Base-by-base conservation (phyloP, 2,888 invertebrate genomes). In the Macrosiphum euphorbiae region DNA sequence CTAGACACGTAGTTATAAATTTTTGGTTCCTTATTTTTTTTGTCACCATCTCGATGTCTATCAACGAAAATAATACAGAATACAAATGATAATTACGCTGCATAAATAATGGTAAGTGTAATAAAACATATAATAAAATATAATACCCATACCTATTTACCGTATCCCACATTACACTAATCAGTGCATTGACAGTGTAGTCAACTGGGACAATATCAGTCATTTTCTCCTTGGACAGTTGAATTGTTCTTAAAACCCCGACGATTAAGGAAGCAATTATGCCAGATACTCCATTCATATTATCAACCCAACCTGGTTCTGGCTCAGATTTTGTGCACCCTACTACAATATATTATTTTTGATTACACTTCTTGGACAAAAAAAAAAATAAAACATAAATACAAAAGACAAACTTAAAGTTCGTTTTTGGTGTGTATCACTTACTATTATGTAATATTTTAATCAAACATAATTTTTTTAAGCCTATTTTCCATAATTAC, bases 181-280 rank as follows among this genome's bases (percentile, higher is more conserved):
- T 96, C 94, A 99, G 96, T 95, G 97, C 96, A 95, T 99, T 99
- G 11, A 98, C 97, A 0, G 99, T 98, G 85, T 98, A 97, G 96
- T 99, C 99, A 0, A 99, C 98, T 0, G 99, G 99, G 95, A 99
- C 98, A 95, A 99, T 98, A 96, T 99, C 99, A 44, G 98, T 98
- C 84, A 98, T 96, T n/a, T 98, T 97, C 1, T 97, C 96, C 87
- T 96, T 97, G 90, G 97, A 97, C 85, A 98, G 96, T 0, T 98
- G 98, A 95, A 99, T 96, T 44, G 99, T 97, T 78, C 99, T 97
- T 1, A 99, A 97, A 0, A 99, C 97, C 7, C 99, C 99, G 96
- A 98, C 98, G 28, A 98, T 97, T 35, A 67, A 20, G 5, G 55
- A 0, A 98, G 98, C 98, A 0, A 98, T 96, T 95, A 98, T 98